phyloP scores from a whole-genome alignment of 2,797 vertebrate genomes.

The Parotocinclus haroldoi region DNA sequence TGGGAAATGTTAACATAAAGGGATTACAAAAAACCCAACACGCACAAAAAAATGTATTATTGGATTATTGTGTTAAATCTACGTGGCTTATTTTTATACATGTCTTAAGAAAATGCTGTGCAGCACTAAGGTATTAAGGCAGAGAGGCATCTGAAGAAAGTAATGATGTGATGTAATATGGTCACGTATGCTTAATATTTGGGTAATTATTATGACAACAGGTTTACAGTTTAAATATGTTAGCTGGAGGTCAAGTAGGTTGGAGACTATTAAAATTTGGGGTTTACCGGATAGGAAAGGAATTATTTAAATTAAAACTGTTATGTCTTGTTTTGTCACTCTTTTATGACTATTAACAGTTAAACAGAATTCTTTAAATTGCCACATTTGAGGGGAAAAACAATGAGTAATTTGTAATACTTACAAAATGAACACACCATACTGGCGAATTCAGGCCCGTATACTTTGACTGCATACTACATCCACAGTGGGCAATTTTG shows the following conservation, averaged over 20 bases:
- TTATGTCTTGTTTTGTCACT: slow-evolving; percentile 24
- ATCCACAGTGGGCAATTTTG: no score
- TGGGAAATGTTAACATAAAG: slow-evolving; percentile 3
- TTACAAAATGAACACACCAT: no score
- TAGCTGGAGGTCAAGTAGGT: slow-evolving; percentile 27
- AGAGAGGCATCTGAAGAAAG: not conserved
- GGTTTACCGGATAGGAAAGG: no score
- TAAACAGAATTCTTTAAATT: slow-evolving; percentile 8
- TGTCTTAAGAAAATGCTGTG: not conserved
- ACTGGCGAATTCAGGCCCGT: no score
- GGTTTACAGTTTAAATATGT: slow-evolving; percentile 17
- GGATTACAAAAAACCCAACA: not conserved
- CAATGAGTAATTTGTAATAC: no score
- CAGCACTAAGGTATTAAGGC: not conserved
- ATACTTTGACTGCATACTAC: no score
- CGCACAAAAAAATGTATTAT: slow-evolving; percentile 7
- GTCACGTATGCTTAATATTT: slow-evolving; percentile 36
- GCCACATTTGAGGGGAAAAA: slow-evolving; percentile 4
- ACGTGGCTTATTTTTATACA: not conserved
- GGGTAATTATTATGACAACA: slow-evolving; percentile 35
- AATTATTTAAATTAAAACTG: slow-evolving; percentile 14
- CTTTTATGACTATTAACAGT: slow-evolving; percentile 29
- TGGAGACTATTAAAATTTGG: slow-evolving; percentile 13
- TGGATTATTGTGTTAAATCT: not conserved
- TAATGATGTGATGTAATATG: slow-evolving; percentile 4